Evolutionary conservation across 2,797 vertebrate genomes (phyloP).

Genomic region (Spheniscus humboldti): DNA sequence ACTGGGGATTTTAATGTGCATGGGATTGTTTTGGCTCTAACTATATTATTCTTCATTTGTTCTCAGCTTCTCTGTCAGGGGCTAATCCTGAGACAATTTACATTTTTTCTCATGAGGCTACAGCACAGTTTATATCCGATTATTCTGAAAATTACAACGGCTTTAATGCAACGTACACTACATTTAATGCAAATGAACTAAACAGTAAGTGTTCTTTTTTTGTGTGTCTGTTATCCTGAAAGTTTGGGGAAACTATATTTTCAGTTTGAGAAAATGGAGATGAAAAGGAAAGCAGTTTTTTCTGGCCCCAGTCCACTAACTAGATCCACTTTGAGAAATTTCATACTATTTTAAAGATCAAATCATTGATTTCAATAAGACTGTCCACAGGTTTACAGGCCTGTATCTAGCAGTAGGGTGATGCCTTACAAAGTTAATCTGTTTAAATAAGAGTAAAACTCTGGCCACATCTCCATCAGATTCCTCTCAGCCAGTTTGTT

Average conservation of each 20-base stretch:
- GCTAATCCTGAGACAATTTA: conserved; percentile 72
- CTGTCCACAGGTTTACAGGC: not conserved
- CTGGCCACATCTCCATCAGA: not conserved
- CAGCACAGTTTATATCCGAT: conserved; percentile 77
- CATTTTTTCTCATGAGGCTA: conserved; percentile 83
- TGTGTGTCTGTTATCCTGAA: not conserved
- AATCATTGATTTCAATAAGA: not conserved
- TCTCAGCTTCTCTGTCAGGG: conserved; percentile 81
- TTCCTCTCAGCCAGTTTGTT: not conserved
- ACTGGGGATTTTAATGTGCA: not conserved
- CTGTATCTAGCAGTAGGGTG: not conserved
- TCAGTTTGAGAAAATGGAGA: not conserved
- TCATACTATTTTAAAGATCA: not conserved
- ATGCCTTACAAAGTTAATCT: not conserved
- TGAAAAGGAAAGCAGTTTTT: not conserved
- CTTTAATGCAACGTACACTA: conserved; percentile 80
- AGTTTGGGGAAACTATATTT: not conserved
- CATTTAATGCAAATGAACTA: conserved; percentile 70
- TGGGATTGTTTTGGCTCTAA: not conserved
- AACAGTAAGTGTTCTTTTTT: conserved; percentile 73
- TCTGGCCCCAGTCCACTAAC: not conserved
- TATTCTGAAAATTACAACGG: conserved; percentile 71
- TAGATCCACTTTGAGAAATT: not conserved
- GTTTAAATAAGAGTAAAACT: not conserved
- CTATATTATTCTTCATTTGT: not conserved